phyloP scores from a whole-genome alignment of 2,888 invertebrate species.

The Alcis repandata region DNA sequence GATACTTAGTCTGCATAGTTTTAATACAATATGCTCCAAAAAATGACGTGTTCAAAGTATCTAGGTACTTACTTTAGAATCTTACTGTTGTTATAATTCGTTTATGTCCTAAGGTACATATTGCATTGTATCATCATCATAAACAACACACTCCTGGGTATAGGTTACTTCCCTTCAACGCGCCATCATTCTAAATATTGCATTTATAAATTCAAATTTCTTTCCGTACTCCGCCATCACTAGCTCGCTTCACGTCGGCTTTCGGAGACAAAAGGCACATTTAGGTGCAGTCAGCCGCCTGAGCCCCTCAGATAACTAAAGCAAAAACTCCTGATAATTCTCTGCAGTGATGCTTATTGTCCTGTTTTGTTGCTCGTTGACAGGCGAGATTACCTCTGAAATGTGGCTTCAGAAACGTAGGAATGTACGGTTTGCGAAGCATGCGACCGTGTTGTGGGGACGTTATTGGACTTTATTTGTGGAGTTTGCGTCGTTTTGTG shows the following conservation, averaged over 20 bases:
- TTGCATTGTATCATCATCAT: no score
- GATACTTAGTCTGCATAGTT: no score
- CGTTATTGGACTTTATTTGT: not conserved
- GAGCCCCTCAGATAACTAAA: conserved; percentile 53
- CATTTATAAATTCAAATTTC: conserved; percentile 1
- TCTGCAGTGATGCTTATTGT: conserved; percentile 45
- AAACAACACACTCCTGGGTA: no score
- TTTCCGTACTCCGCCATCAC: conserved; percentile 14
- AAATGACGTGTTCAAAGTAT: no score
- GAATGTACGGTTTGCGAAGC: conserved; percentile 11
- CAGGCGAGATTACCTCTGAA: conserved; percentile 28
- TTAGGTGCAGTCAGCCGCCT: conserved; percentile 63
- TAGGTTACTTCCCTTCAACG: no score
- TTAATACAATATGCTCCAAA: no score
- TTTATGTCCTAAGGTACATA: no score
- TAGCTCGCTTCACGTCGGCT: conserved; percentile 36
- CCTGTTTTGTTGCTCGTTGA: conserved; percentile 40
- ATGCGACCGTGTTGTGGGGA: conserved; percentile 8
- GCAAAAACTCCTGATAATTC: conserved; percentile 57
- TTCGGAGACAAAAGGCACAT: conserved; percentile 69
- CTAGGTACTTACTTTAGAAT: no score
- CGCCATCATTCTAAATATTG: no score
- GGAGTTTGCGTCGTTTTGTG: not conserved
- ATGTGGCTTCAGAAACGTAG: conserved; percentile 18
- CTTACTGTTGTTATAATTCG: no score